These are phyloP conservation scores for Dinothrombium tinctorium DNA, from an alignment of 1,140 invertebrate genomes.

Conservation along the genomic window DNA sequence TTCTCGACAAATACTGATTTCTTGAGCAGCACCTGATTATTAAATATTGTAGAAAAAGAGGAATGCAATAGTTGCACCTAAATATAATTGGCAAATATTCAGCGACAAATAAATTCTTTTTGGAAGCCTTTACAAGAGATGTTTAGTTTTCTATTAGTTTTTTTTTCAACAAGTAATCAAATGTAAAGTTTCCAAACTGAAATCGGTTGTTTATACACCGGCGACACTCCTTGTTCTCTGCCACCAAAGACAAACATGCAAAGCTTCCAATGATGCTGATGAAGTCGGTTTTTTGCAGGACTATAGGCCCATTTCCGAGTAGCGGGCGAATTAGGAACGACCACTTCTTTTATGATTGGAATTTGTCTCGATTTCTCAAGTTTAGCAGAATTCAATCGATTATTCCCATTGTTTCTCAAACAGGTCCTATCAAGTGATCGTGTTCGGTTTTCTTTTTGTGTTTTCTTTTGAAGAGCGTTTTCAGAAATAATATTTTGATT, in stretches of 20 bases:
- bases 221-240: slow-evolving; percentile 11
- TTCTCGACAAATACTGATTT: too few relatives aligned
- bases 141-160: too few relatives aligned
- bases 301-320: not conserved
- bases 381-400: not conserved
- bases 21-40: too few relatives aligned
- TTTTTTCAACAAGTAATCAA: slow-evolving; percentile 9
- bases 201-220: slow-evolving; percentile 16
- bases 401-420: not conserved
- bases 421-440: not conserved
- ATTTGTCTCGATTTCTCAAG: slow-evolving; percentile 3
- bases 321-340: slow-evolving; percentile 7
- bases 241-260: slow-evolving; percentile 18
- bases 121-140: too few relatives aligned
- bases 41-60: too few relatives aligned
- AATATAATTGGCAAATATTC: too few relatives aligned
- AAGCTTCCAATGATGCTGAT: slow-evolving; percentile 16
- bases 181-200: slow-evolving; percentile 18
- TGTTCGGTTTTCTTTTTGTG: too few relatives aligned
- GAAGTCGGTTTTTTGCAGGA: not conserved
- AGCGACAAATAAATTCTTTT: too few relatives aligned
- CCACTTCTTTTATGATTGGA: slow-evolving; percentile 9
- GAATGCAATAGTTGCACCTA: too few relatives aligned
- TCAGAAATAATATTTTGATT: too few relatives aligned
- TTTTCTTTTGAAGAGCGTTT: too few relatives aligned